These are phyloP conservation scores for Onychomys arenicola DNA, from an alignment of 2,797 vertebrate genomes.

Conservation along the genomic window DNA sequence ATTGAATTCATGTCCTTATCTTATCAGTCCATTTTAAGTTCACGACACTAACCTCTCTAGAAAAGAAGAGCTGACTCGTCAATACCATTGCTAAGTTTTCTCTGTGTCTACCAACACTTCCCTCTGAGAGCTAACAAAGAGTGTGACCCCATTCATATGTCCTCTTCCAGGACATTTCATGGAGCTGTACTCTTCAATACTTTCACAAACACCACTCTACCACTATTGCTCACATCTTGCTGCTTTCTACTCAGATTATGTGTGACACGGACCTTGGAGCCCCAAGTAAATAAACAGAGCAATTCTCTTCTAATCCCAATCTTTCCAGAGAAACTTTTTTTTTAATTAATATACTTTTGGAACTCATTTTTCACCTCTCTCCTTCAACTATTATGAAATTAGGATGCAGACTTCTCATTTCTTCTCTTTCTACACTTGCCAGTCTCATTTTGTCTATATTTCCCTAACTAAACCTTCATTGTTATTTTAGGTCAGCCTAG, in stretches of 20 bases:
- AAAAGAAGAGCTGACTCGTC: not conserved
- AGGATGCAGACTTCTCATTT: not conserved
- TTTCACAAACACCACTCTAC: not conserved
- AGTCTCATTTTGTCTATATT: not conserved
- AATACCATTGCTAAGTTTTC: not conserved
- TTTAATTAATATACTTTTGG: not conserved
- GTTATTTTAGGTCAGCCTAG: not conserved
- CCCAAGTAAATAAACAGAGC: not conserved
- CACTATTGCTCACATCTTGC: not conserved
- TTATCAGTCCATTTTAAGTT: not conserved
- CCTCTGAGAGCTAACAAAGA: not conserved
- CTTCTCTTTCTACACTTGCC: not conserved
- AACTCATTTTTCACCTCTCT: not conserved
- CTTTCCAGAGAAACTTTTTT: not conserved
- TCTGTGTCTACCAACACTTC: not conserved
- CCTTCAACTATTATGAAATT: not conserved
- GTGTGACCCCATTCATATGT: not conserved
- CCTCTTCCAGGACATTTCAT: not conserved
- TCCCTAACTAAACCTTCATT: not conserved
- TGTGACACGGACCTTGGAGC: not conserved
- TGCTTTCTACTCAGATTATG: not conserved
- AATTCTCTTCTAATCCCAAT: not conserved
- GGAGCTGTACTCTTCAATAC: not conserved
- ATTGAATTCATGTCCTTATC: not conserved
- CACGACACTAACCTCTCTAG: not conserved